Percentiles rank a stretch among this genome's conserved stretches.
These are phyloP conservation scores for Dendrolimus punctatus DNA, from an alignment of 1,140 invertebrate genomes.

Conservation along the genomic window DNA sequence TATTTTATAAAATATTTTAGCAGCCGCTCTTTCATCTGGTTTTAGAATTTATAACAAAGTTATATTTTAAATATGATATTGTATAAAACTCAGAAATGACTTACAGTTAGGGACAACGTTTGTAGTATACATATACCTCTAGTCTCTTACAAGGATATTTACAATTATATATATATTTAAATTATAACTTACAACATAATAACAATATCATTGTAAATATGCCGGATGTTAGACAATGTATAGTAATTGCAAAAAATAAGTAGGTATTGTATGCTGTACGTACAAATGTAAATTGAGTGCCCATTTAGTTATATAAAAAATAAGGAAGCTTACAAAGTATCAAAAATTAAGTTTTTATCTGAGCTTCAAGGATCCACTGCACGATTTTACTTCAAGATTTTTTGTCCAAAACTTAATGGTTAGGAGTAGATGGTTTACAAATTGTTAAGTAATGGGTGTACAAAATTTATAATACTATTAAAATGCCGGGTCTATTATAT, in stretches of 20 bases:
- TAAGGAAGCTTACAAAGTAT: constrained; percentile 20
- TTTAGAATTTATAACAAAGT: too few species aligned
- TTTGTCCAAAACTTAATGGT: constrained; percentile 9
- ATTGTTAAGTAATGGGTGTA: background rate
- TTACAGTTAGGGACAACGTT: too few species aligned
- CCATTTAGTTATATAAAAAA: constrained; percentile 22
- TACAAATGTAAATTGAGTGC: constrained; percentile 5
- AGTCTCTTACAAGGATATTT: too few species aligned
- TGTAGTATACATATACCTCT: too few species aligned
- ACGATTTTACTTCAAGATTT: constrained; percentile 12
- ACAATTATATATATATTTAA: too few species aligned
- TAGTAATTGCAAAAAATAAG: constrained; percentile 10
- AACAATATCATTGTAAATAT: constrained; percentile 4
- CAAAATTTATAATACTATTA: too few species aligned
- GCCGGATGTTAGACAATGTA: constrained; percentile 23
- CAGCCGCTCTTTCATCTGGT: too few species aligned
- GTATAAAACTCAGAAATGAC: too few species aligned
- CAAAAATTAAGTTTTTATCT: constrained; percentile 24
- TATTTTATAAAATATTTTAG: too few species aligned
- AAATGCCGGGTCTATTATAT: too few species aligned
- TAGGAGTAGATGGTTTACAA: background rate
- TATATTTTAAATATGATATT: too few species aligned
- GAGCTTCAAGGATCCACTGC: constrained; percentile 17
- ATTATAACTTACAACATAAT: too few species aligned
- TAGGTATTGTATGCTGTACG: background rate